Evolutionary conservation across 2,888 invertebrate genomes (phyloP).

Genomic region (Idaea aversata): DNA sequence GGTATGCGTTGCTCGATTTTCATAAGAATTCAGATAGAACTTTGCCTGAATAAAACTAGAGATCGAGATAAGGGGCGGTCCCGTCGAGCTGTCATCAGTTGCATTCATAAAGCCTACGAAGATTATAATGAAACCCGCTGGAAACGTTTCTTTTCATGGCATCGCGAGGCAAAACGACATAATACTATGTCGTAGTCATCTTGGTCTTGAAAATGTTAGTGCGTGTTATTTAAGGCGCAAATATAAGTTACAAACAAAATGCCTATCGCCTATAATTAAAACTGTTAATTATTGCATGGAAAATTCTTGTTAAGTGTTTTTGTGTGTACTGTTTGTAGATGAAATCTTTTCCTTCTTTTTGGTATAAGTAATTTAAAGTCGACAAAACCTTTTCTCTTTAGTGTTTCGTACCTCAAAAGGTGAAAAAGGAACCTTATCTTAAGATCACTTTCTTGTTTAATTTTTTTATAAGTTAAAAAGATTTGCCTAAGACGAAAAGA

Average conservation of each 20-base stretch:
- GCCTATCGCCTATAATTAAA: not conserved
- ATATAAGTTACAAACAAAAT: not conserved
- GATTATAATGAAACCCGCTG: constrained; percentile 29
- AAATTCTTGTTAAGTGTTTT: too few species aligned
- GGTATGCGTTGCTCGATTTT: constrained; percentile 26
- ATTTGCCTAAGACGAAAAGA: too few species aligned
- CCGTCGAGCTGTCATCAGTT: constrained; percentile 17
- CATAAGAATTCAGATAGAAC: constrained; percentile 30
- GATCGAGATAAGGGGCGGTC: constrained; percentile 17
- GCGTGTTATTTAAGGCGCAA: not conserved
- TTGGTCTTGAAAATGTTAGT: not conserved
- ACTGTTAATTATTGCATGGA: too few species aligned
- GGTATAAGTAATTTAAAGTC: too few species aligned
- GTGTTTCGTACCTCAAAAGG: too few species aligned
- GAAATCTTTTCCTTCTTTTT: too few species aligned
- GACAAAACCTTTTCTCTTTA: too few species aligned
- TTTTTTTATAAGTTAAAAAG: too few species aligned
- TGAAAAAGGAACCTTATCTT: too few species aligned
- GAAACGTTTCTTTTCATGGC: constrained; percentile 15
- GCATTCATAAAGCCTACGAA: constrained; percentile 19
- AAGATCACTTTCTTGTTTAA: too few species aligned
- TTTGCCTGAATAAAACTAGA: constrained; percentile 17
- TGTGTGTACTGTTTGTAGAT: too few species aligned
- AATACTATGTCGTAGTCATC: not conserved
- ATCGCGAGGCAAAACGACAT: constrained; percentile 4